Evolutionary conservation across 2,113 vertebrate species (phyloP), one percentile per base, ranked within the genome.

Genomic region (Callorhinus ursinus): DNA sequence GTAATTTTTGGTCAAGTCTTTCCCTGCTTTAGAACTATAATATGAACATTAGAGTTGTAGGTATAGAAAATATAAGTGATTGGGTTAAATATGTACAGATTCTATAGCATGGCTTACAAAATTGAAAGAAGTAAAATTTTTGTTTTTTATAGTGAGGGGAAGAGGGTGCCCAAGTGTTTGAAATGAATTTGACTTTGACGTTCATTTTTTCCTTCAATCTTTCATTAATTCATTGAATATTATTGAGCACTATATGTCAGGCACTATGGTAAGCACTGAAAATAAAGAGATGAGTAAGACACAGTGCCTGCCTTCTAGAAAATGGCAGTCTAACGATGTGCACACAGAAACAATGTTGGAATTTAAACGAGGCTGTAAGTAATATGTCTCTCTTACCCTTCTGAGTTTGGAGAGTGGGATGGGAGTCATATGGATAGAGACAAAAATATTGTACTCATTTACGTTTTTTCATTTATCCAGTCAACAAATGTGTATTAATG

Each of bases 31-130:
- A 82, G 84, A 89, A 61, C 19, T 51, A 8, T 92, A 22, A 83
- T 61, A 11, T 51, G 26, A 80, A 76, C 36, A 39, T 51, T 96
- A 33, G 10, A 63, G 65, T 93, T 89, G 4, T 93, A 85, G 31
- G 16, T 87, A 71, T 71, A 90, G 79, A 93, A 93, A 95, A 88
- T 95, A 31, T 71, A 96, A 72, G 31, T 86, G 53, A 55, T 49
- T 84, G n/a, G 13, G 26, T 83, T 97, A 92, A 90, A 93, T 74
- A 87, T 82, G 67, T 90, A 36, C 8, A 83, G 53, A 82, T 77
- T 95, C 18, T 95, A 24, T 14, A 82, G 36, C 8, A 63, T 87
- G 61, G 5, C 11, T 74, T 26, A 95, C 59, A 91, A 92, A n/a
- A 46, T 55, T 79, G 24, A 83, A 92, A 79, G 39, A 94, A 71